Conservation (phyloP, 2,888 invertebrate species). For the Lingula anatina region DNA sequence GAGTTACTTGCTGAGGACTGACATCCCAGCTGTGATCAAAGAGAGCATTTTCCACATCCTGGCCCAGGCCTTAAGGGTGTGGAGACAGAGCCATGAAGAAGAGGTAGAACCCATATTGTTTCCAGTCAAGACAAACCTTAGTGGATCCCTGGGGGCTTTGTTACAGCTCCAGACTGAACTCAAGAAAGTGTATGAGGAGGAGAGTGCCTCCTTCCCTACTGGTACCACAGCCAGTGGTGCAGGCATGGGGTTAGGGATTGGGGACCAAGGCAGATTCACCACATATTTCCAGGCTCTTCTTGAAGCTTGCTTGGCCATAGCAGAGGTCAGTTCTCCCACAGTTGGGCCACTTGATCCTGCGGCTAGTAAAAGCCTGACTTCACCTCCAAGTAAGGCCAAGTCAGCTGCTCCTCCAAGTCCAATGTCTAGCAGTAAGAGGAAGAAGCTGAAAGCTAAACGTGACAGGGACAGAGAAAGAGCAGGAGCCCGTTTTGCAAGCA, state of each 20-base stretch:
- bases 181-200: slow-evolving; percentile 40
- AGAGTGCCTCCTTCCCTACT: slow-evolving; percentile 36
- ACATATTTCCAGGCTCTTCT: slow-evolving; percentile 46
- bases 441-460: slow-evolving; percentile 44
- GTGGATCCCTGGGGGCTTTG: slow-evolving; percentile 29
- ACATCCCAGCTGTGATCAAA: slow-evolving; percentile 42
- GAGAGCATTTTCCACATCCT: slow-evolving; percentile 46
- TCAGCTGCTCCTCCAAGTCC: slow-evolving; percentile 9
- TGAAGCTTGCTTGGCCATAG: slow-evolving; percentile 42
- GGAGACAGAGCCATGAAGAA: slow-evolving; percentile 36
- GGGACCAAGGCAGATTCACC: slow-evolving; percentile 42
- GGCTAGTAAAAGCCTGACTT: not conserved
- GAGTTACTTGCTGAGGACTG: slow-evolving; percentile 41
- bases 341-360: slow-evolving; percentile 2
- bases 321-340: slow-evolving; percentile 25
- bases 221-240: slow-evolving; percentile 28
- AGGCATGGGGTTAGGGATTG: slow-evolving; percentile 35
- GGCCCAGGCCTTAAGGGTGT: slow-evolving; percentile 41
- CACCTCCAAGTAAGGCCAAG: not conserved
- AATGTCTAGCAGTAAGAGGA: slow-evolving; percentile 33
- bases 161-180: slow-evolving; percentile 40
- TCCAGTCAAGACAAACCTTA: slow-evolving; percentile 25
- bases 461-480: slow-evolving; percentile 16
- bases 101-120: slow-evolving; percentile 19
- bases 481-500: slow-evolving; percentile 9